A percentile compares a stretch with the other conserved stretches of the same genome.
Conservation (phyloP, 2,113 vertebrate genomes). For the Lophius piscatorius region DNA sequence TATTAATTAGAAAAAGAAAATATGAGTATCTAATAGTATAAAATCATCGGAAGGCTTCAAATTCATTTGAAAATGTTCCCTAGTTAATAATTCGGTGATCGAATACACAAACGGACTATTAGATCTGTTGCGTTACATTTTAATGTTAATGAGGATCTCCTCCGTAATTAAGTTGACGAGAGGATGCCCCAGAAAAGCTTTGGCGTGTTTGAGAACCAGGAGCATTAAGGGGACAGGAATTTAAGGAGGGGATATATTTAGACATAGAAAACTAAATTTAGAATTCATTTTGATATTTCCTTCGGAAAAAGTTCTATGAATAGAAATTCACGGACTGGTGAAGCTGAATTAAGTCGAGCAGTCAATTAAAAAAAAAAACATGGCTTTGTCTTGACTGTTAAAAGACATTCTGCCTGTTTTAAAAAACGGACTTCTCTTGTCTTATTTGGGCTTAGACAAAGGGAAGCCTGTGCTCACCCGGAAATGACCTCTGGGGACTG, state of each 20-base stretch:
- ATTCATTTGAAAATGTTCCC: constrained; percentile 2
- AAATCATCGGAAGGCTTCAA: not conserved
- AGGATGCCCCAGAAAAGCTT: constrained; percentile 50
- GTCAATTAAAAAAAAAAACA: constrained; percentile 53
- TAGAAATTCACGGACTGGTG: constrained; percentile 51
- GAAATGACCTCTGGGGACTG: constrained; percentile 69
- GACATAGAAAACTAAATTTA: constrained; percentile 54
- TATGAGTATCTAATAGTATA: not conserved
- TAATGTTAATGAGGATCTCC: constrained; percentile 15
- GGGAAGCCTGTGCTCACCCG: constrained; percentile 65
- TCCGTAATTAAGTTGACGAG: constrained; percentile 28
- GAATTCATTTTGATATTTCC: constrained; percentile 54
- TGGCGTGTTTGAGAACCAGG: constrained; percentile 34
- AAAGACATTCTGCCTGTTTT: too few species aligned
- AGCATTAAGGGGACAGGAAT: constrained; percentile 45
- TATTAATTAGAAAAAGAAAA: not conserved
- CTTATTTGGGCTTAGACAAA: constrained; percentile 62
- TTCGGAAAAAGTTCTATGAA: constrained; percentile 53
- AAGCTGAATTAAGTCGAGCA: constrained; percentile 38
- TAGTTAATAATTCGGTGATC: not conserved
- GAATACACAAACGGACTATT: constrained; percentile 1
- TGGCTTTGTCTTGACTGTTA: not conserved
- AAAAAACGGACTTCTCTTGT: constrained; percentile 37
- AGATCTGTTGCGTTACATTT: constrained; percentile 24
- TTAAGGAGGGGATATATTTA: constrained; percentile 59